Evolutionary conservation across 2,888 invertebrate species (phyloP).

Genomic region (Leptinotarsa peninsularis): DNA sequence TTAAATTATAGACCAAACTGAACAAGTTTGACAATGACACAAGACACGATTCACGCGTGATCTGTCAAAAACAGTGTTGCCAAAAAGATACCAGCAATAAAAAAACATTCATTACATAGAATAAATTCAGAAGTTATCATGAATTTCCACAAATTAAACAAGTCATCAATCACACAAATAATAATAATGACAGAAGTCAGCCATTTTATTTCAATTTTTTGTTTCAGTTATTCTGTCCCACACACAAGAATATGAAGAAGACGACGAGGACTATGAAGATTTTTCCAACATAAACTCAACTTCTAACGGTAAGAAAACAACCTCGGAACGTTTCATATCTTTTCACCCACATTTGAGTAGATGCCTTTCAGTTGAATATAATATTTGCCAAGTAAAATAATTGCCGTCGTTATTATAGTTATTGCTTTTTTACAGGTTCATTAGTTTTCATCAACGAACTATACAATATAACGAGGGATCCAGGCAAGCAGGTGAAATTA

Average conservation of each 20-base stretch:
- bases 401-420: too few species aligned
- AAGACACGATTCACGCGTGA: too few species aligned
- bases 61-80: too few species aligned
- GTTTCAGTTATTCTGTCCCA: slow-evolving; percentile 62
- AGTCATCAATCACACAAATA: background rate
- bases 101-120: too few species aligned
- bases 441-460: slow-evolving; percentile 69
- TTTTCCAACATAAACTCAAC: slow-evolving; percentile 56
- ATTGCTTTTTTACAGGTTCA: slow-evolving; percentile 63
- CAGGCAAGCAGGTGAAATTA: slow-evolving; percentile 72
- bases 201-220: slow-evolving; percentile 24
- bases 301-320: slow-evolving; percentile 57
- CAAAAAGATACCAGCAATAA: too few species aligned
- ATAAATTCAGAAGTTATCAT: too few species aligned
- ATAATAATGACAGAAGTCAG: background rate
- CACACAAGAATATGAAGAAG: slow-evolving; percentile 55
- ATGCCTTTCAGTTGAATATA: background rate
- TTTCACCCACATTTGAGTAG: background rate
- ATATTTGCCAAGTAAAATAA: too few species aligned
- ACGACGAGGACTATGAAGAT: slow-evolving; percentile 59
- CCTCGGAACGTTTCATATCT: background rate
- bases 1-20: too few species aligned
- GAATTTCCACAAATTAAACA: background rate
- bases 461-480: slow-evolving; percentile 70
- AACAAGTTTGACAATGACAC: too few species aligned